Evolutionary conservation across 1,140 invertebrate genomes (phyloP).

Genomic region (Colletes gigas): DNA sequence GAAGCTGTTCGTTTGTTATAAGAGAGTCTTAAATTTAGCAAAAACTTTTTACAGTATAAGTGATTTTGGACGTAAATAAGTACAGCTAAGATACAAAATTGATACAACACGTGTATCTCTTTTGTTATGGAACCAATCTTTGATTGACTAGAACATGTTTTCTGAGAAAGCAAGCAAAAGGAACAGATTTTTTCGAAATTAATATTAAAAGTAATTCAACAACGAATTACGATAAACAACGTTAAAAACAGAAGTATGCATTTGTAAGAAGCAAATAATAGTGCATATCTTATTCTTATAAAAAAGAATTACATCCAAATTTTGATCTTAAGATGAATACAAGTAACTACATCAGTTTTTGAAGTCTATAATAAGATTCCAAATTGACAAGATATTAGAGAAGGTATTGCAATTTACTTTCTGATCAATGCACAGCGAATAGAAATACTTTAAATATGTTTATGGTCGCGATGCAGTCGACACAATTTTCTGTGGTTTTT

Average conservation of each 20-base stretch:
- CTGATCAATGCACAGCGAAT: constrained; percentile 21
- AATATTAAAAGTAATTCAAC: not conserved
- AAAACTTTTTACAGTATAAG: constrained; percentile 41
- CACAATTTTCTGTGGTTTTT: constrained; percentile 34
- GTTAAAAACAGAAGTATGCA: not conserved
- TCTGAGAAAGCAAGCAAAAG: not conserved
- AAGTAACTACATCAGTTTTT: not conserved
- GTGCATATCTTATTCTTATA: not conserved
- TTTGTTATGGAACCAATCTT: constrained; percentile 19
- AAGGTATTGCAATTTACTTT: not conserved
- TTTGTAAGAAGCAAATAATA: constrained; percentile 3
- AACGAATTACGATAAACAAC: not conserved
- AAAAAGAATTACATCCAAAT: constrained; percentile 1
- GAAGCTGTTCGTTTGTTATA: constrained; percentile 50
- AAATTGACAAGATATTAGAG: not conserved
- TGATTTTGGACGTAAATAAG: constrained; percentile 57
- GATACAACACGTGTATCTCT: constrained; percentile 11
- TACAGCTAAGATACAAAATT: constrained; percentile 48
- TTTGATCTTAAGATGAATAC: not conserved
- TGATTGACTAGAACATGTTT: not conserved
- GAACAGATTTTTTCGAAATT: constrained; percentile 6
- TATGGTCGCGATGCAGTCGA: constrained; percentile 18
- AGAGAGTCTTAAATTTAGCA: constrained; percentile 47
- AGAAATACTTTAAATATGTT: constrained; percentile 37
- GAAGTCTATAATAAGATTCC: not conserved